A percentile compares a stretch with the other conserved stretches of the same genome.
Conservation (phyloP, 2,888 invertebrate genomes). For the Aricia artaxerxes region DNA sequence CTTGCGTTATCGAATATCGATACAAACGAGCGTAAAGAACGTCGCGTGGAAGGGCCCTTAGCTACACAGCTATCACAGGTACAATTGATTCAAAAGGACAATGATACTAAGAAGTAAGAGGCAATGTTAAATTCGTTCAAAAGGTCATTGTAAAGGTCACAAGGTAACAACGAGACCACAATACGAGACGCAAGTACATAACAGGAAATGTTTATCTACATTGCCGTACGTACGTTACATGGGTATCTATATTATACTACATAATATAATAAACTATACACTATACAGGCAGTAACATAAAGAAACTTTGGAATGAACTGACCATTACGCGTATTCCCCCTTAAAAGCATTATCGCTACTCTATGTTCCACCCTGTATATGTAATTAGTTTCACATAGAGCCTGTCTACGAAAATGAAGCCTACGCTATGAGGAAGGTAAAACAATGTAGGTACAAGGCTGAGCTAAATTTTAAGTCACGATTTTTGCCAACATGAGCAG, state of each 20-base stretch:
- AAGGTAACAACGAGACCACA: constrained; percentile 31
- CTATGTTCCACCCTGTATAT: neutral
- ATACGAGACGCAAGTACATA: constrained; percentile 36
- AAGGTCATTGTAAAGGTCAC: constrained; percentile 38
- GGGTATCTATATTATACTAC: neutral
- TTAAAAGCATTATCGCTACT: too few relatives aligned
- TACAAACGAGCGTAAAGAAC: too few relatives aligned
- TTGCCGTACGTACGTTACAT: neutral
- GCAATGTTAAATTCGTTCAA: neutral
- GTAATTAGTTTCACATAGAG: neutral
- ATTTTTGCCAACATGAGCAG: neutral
- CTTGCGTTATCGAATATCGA: too few relatives aligned
- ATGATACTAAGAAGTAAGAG: neutral
- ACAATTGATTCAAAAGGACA: neutral
- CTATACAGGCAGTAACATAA: neutral
- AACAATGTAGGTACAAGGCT: neutral
- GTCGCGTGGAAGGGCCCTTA: too few relatives aligned
- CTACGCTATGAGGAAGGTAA: neutral
- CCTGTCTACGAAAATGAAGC: neutral
- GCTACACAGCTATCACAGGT: too few relatives aligned
- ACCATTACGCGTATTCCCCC: too few relatives aligned
- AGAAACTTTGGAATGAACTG: too few relatives aligned
- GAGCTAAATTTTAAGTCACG: neutral
- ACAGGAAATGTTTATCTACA: constrained; percentile 40
- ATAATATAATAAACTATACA: neutral